Percentiles rank a stretch among this genome's conserved stretches.
These are phyloP conservation scores for Berghia stephanieae DNA, from an alignment of 1,140 invertebrate genomes.

Conservation along the genomic window DNA sequence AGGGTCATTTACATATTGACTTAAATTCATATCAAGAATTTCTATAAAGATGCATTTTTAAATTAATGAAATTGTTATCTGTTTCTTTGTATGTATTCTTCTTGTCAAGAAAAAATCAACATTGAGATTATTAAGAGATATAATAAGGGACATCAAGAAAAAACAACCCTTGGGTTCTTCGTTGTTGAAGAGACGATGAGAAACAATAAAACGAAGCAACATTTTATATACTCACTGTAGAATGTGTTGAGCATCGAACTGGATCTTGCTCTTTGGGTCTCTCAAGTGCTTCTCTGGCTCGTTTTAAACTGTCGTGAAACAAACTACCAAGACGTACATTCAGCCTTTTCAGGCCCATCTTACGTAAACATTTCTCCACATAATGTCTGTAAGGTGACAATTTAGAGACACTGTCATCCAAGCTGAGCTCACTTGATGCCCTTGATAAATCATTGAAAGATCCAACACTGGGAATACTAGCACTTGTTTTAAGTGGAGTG, in stretches of 20 bases:
- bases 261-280: conserved; percentile 46
- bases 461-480: no score
- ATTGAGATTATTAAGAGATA: no score
- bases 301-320: conserved; percentile 62
- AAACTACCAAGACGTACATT: conserved; percentile 63
- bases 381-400: conserved; percentile 73
- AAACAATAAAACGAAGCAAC: neutral
- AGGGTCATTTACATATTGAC: no score
- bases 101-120: no score
- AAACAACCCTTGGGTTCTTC: neutral
- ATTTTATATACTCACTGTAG: neutral
- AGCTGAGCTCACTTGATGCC: conserved; percentile 59
- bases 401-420: conserved; percentile 45
- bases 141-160: no score
- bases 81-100: no score
- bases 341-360: conserved; percentile 81
- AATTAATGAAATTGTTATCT: no score
- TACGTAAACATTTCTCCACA: conserved; percentile 87
- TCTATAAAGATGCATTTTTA: no score
- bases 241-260: neutral
- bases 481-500: conserved; percentile 32
- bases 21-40: no score
- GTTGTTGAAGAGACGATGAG: neutral
- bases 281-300: conserved; percentile 64
- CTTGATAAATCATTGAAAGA: conserved; percentile 67